Base-by-base conservation (phyloP, 2,888 invertebrate genomes). In the Pandemis heparana region DNA sequence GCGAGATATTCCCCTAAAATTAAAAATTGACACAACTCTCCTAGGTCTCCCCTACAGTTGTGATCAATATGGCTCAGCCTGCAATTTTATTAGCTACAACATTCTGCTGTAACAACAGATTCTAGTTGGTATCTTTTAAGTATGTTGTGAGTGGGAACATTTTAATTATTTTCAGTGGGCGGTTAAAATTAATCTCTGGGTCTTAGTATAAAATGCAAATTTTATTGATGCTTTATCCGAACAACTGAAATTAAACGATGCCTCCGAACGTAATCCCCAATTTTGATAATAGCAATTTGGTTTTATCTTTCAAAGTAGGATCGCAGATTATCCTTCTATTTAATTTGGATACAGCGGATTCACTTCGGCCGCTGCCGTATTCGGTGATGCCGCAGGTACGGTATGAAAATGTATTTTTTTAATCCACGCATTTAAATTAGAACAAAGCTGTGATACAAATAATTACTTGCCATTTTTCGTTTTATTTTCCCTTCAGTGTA, bases 231-330 rank as follows among this genome's bases (percentile, higher is more conserved):
- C 71, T 72, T 77, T 74, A 79, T 74, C 71, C 74, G 75, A 73
- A 77, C 75, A 75, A 78, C 66, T 79, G 76, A 76, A 77, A 78
- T 79, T 77, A 76, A 77, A 75, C 71, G 64, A 23, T 51, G 73
- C 71, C 63, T 60, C 18, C 62, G 69, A 70, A 59, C 70, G 73
- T 71, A 74, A 75, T 76, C 75, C 69, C 69, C 70, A 75, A 75
- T 70, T 79, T 78, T 79, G 78, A 78, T 79, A 76, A 78, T 77
- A 78, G 75, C 77, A 75, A 69, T 78, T 71, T 62, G 71, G 75
- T 74, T 78, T 77, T 79, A 78, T 79, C 74, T 56, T 70, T 59
- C 74, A 62, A 69, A 65, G 68, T 71, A 66, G 61, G 61, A 53
- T 72, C 62, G 56, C 62, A 71, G 79, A 78, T 79, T 78, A 79